Conservation (phyloP, 1,140 invertebrate genomes). For the Trachelipus rathkii region DNA sequence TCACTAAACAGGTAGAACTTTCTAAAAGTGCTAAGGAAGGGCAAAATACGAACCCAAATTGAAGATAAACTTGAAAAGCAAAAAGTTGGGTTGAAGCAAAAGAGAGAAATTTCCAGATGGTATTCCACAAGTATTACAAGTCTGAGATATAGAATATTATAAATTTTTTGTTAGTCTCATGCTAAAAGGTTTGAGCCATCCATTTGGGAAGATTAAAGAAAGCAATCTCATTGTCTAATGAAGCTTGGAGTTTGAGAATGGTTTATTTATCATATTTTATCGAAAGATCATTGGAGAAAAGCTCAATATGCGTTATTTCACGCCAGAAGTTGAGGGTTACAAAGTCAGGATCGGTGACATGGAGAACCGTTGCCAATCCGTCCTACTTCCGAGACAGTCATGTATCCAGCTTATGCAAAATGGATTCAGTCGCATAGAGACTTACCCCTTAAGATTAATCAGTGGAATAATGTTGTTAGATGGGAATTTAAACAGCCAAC, state of each 20-base stretch:
- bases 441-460: constrained; percentile 91
- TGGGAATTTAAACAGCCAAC: constrained; percentile 99
- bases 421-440: constrained; percentile 98
- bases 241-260: constrained; percentile 90
- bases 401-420: constrained; percentile 98
- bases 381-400: constrained; percentile 98
- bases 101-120: constrained; percentile 96
- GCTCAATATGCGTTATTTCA: constrained; percentile 95
- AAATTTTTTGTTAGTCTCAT: constrained; percentile 96
- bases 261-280: constrained; percentile 99
- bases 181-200: no score
- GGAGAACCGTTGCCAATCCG: constrained; percentile 95
- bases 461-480: constrained; percentile 99
- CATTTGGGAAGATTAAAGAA: constrained; percentile 96
- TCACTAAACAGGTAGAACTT: constrained; percentile 29
- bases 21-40: constrained; percentile 35
- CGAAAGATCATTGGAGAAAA: constrained; percentile 84
- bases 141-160: constrained; percentile 99
- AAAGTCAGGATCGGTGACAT: constrained; percentile 87
- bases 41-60: constrained; percentile 37
- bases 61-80: constrained; percentile 63
- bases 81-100: constrained; percentile 86
- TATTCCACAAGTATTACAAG: constrained; percentile 98
- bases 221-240: no score
- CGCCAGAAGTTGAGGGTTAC: constrained; percentile 99